These are phyloP conservation scores for Auanema freiburgensis DNA, from an alignment of 2,888 invertebrate species.

Conservation along the genomic window DNA sequence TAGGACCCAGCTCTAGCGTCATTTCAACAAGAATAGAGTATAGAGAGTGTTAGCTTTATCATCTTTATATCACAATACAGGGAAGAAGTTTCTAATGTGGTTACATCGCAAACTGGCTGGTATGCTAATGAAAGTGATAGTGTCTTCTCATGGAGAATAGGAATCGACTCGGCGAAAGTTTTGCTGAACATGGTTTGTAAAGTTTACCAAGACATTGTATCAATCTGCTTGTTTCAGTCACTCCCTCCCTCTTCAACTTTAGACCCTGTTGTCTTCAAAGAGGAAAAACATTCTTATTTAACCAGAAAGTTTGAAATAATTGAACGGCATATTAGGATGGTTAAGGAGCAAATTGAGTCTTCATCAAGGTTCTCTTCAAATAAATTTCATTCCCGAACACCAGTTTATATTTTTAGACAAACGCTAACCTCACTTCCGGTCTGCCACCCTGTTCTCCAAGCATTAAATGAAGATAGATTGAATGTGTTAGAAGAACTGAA, in stretches of 20 bases:
- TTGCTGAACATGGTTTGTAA: no score
- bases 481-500: neutral
- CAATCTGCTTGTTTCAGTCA: slow-evolving; percentile 4
- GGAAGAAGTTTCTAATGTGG: no score
- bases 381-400: no score
- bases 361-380: slow-evolving; percentile 13
- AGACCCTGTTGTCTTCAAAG: slow-evolving; percentile 45
- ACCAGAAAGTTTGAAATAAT: slow-evolving; percentile 30
- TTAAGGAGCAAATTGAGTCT: slow-evolving; percentile 24
- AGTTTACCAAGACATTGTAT: neutral
- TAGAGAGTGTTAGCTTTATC: neutral
- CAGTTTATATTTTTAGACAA: no score
- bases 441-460: no score
- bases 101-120: no score
- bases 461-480: neutral
- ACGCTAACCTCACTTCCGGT: no score
- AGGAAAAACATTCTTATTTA: slow-evolving; percentile 30
- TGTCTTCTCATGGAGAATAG: no score
- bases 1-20: slow-evolving; percentile 29
- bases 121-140: no score
- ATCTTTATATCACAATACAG: neutral
- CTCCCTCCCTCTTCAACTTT: slow-evolving; percentile 39
- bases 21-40: slow-evolving; percentile 6
- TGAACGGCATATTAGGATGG: slow-evolving; percentile 31
- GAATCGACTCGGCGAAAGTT: no score